Conservation (phyloP, 2,113 vertebrate species). For the Dinomys branickii region DNA sequence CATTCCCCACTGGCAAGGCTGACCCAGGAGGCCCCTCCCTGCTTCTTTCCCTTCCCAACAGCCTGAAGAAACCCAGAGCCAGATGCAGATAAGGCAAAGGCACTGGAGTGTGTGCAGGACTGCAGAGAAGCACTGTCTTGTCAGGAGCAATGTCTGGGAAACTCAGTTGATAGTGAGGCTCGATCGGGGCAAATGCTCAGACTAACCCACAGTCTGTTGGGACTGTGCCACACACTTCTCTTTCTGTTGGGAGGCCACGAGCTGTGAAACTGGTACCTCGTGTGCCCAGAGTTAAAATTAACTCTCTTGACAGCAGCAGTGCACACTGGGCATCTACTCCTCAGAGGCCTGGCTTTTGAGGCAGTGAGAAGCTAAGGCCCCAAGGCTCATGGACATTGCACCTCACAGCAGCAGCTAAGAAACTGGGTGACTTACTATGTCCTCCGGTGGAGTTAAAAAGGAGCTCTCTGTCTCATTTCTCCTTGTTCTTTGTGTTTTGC, state of each 20-base stretch:
- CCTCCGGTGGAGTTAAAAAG: constrained; percentile 56
- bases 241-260: constrained; percentile 59
- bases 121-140: too few relatives aligned
- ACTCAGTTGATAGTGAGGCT: not conserved
- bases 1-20: too few relatives aligned
- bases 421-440: constrained; percentile 40
- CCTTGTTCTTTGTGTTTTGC: constrained; percentile 36
- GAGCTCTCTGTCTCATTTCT: constrained; percentile 16
- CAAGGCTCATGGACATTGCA: not conserved
- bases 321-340: constrained; percentile 63
- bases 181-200: constrained; percentile 68
- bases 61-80: too few relatives aligned
- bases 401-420: constrained; percentile 20
- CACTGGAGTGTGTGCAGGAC: too few relatives aligned
- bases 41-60: too few relatives aligned
- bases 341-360: too few relatives aligned
- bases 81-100: too few relatives aligned
- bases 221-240: constrained; percentile 9
- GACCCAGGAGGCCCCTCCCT: too few relatives aligned
- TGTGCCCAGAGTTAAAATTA: constrained; percentile 75
- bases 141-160: too few relatives aligned
- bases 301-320: constrained; percentile 71
- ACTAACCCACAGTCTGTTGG: constrained; percentile 64
- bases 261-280: constrained; percentile 57
- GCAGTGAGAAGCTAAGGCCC: constrained; percentile 67